Conservation (phyloP, 2,888 invertebrate genomes). For the Phaedon cochleariae region DNA sequence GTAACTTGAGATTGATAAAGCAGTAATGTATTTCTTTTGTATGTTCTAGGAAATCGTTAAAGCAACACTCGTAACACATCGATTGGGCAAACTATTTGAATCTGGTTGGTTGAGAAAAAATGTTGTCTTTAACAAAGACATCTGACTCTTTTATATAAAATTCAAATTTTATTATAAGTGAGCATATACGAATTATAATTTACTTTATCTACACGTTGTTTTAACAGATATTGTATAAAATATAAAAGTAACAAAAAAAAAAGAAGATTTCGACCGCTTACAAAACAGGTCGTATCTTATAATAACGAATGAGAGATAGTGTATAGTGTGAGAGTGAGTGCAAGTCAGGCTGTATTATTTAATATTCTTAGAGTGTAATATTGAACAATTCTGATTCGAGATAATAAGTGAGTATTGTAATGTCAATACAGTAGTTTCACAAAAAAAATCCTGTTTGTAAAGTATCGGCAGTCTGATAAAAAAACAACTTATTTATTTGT, state of each 20-base stretch:
- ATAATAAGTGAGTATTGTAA: slow-evolving; percentile 47
- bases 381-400: slow-evolving; percentile 40
- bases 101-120: slow-evolving; percentile 47
- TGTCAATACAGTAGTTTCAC: slow-evolving; percentile 29
- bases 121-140: slow-evolving; percentile 39
- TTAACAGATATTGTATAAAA: slow-evolving; percentile 51
- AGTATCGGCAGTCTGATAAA: not conserved
- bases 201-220: slow-evolving; percentile 51
- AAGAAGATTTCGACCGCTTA: slow-evolving; percentile 42
- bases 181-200: slow-evolving; percentile 55
- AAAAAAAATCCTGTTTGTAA: not conserved
- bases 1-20: not conserved
- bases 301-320: slow-evolving; percentile 39
- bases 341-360: slow-evolving; percentile 61
- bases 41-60: slow-evolving; percentile 61
- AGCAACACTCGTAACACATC: slow-evolving; percentile 53
- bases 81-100: slow-evolving; percentile 53
- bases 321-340: slow-evolving; percentile 52
- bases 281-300: slow-evolving; percentile 44
- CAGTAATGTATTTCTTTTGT: slow-evolving; percentile 46
- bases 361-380: slow-evolving; percentile 51
- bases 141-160: slow-evolving; percentile 52
- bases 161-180: slow-evolving; percentile 52
- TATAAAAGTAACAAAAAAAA: slow-evolving; percentile 36
- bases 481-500: not conserved